Evolutionary conservation across 2,888 invertebrate genomes (phyloP).

Genomic region (Eupithecia centaureata): DNA sequence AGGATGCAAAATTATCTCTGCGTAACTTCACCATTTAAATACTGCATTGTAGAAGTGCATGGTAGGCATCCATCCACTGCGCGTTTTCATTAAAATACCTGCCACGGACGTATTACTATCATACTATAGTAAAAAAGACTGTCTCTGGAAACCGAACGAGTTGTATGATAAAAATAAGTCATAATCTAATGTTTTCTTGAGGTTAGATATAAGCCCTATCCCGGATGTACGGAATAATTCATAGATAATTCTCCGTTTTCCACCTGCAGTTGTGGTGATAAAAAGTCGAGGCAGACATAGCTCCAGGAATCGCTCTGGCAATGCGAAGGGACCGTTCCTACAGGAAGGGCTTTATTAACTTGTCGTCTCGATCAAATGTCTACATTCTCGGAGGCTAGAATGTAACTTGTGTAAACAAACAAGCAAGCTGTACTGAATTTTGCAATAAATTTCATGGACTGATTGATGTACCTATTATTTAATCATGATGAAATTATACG

Average conservation of each 20-base stretch:
- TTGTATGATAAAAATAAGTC: neutral
- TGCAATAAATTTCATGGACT: neutral
- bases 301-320: conserved; percentile 58
- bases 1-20: conserved; percentile 20
- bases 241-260: conserved; percentile 19
- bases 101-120: neutral
- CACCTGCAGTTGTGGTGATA: conserved; percentile 29
- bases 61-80: neutral
- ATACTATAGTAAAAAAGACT: neutral
- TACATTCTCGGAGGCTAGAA: conserved; percentile 16
- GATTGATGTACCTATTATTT: neutral
- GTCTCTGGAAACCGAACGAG: neutral
- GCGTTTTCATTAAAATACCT: neutral
- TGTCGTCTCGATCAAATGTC: conserved; percentile 28
- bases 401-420: neutral
- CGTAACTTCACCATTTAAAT: conserved; percentile 15
- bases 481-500: neutral
- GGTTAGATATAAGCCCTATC: conserved; percentile 2
- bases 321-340: conserved; percentile 55
- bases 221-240: conserved; percentile 42
- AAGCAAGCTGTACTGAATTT: neutral
- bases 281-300: conserved; percentile 52
- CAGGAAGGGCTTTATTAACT: conserved; percentile 40
- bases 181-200: neutral
- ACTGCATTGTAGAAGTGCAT: conserved; percentile 17